Evolutionary conservation across 2,888 invertebrate genomes (phyloP), one percentile per base, ranked within the genome.

Genomic region (Pollenia labialis): DNA sequence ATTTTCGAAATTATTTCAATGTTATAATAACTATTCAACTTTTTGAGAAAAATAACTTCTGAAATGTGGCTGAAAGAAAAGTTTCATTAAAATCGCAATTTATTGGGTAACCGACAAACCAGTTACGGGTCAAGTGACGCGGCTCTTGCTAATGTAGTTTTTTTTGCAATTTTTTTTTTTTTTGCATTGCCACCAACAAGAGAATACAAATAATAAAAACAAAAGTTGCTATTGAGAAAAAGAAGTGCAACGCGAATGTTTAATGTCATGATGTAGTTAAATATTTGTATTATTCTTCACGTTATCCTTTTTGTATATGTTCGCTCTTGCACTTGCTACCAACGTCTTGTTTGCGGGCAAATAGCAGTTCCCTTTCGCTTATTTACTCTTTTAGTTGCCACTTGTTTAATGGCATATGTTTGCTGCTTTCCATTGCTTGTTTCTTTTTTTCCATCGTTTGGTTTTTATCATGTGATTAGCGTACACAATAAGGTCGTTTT

Each of bases 381-480:
- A 14, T 48, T 18, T 44, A 46, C 1, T 32, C 48, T 10, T 66
- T 8, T 16, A 16, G 16, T 62, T 42, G 44, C 42, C 40, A 52
- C 79, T 81, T 58, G 16, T 68, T 74, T 42, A 4, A 44, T 64
- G 48, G 83, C 82, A 77, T 83, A 71, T 66, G 69, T 56, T 72
- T 40, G 32, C 42, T 72, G 76, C 16, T 64, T 76, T 69, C 23
- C 18, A 16, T 54, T 64, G 52, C 18, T 66, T 40, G 18, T 74
- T 62, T 18, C 58, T 48, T 7, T 7, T 58, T 58, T 58, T 56
- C 3, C 18, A 32, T 54, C n/a, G 56, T 56, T 62, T 52, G 44
- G 18, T 32, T 68, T 80, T 62, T 60, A 52, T 52, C 64, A 60
- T 72, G 44, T 81, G 52, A 75, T 82, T 86, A 86, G 75, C 66